Conservation (phyloP, 92 coral and sea anemone species). For the Epizoanthus illoricatus region DNA sequence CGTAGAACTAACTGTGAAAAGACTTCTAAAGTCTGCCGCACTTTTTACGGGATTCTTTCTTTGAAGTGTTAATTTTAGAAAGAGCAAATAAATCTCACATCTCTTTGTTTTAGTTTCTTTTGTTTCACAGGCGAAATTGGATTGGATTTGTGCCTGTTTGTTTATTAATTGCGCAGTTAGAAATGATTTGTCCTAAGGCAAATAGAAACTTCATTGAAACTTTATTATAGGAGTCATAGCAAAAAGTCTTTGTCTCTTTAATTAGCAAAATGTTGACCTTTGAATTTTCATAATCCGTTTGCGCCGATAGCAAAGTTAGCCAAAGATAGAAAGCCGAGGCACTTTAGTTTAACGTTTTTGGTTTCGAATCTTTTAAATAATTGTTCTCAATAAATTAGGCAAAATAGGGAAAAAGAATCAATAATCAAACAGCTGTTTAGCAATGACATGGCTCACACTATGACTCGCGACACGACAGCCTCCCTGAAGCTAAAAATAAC, state of each 20-base stretch:
- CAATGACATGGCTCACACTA: neutral
- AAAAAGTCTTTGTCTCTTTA: conserved; percentile 14
- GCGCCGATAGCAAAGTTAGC: conserved; percentile 19
- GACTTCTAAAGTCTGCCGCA: conserved; percentile 19
- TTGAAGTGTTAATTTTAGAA: conserved; percentile 35
- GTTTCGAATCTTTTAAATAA: neutral
- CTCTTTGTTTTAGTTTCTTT: conserved; percentile 24
- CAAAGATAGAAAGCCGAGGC: neutral
- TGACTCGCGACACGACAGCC: neutral
- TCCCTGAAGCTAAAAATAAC: conserved; percentile 29
- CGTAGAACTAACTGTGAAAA: neutral
- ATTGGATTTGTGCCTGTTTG: conserved; percentile 34
- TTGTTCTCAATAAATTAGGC: neutral
- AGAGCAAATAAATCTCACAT: conserved; percentile 3
- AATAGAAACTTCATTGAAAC: conserved; percentile 21
- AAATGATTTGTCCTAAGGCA: conserved; percentile 30
- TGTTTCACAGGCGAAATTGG: conserved; percentile 25
- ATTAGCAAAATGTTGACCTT: conserved; percentile 32
- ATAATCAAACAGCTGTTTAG: neutral
- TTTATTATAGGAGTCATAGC: conserved; percentile 4
- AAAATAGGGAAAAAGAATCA: neutral
- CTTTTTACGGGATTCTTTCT: neutral
- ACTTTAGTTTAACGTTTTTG: neutral
- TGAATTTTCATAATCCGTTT: conserved; percentile 27
- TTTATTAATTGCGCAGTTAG: conserved; percentile 33